A percentile compares a stretch with the other conserved stretches of the same genome.
Conservation (phyloP, 2,113 vertebrate genomes). For the Dinomys branickii region DNA sequence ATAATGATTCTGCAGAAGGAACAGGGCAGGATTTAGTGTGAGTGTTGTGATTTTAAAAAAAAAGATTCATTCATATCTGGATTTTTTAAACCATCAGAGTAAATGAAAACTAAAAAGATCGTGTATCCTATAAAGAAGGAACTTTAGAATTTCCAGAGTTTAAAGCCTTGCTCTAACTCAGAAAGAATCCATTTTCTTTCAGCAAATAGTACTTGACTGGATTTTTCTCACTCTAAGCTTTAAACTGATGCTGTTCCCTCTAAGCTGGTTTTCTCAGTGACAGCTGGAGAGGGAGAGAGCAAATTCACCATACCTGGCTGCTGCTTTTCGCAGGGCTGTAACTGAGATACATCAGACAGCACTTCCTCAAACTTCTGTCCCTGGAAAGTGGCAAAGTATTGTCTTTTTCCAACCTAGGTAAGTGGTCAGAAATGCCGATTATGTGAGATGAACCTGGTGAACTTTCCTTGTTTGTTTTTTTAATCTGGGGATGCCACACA, state of each 20-base stretch:
- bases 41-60: neutral
- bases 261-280: neutral
- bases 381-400: neutral
- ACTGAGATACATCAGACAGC: neutral
- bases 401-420: neutral
- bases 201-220: constrained; percentile 26
- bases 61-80: neutral
- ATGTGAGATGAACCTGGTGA: neutral
- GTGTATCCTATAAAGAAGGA: neutral
- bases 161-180: neutral
- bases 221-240: neutral
- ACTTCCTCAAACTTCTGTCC: neutral
- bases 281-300: neutral
- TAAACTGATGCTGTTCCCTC: neutral
- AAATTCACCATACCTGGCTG: neutral
- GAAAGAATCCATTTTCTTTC: constrained; percentile 22
- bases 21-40: neutral
- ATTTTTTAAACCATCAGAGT: neutral
- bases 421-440: neutral
- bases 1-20: neutral
- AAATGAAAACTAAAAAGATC: neutral
- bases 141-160: neutral
- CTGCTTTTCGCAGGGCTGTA: neutral
- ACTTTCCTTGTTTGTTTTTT: neutral
- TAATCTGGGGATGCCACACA: neutral